These are phyloP conservation scores for Pseudomyrmex gracilis DNA, from an alignment of 1,140 invertebrate genomes.

Conservation along the genomic window DNA sequence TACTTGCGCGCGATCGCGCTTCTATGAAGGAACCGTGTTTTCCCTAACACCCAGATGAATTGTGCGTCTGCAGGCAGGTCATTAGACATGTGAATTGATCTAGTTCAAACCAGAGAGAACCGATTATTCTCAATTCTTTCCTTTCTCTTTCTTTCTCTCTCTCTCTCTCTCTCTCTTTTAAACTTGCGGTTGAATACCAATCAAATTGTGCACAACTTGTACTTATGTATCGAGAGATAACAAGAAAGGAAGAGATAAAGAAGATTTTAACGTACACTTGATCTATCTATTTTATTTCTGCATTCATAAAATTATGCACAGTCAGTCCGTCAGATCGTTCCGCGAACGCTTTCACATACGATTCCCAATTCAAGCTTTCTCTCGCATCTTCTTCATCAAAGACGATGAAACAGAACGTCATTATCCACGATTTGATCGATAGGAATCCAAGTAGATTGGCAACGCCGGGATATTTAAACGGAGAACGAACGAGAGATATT, in stretches of 20 bases:
- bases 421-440: constrained; percentile 34
- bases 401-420: constrained; percentile 20
- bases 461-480: neutral
- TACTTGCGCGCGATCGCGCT: constrained; percentile 47
- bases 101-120: constrained; percentile 37
- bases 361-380: constrained; percentile 54
- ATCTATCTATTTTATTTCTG: constrained; percentile 21
- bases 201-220: no score
- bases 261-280: neutral
- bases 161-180: constrained; percentile 25
- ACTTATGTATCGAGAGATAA: no score
- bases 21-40: constrained; percentile 64
- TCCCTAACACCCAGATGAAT: constrained; percentile 58
- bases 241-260: no score
- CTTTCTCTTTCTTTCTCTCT: constrained; percentile 27
- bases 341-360: constrained; percentile 50
- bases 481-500: constrained; percentile 33
- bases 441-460: constrained; percentile 44
- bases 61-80: constrained; percentile 20
- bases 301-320: constrained; percentile 44
- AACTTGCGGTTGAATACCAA: no score
- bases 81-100: constrained; percentile 65
- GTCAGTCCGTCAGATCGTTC: constrained; percentile 28
- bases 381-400: constrained; percentile 13
- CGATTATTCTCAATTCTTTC: constrained; percentile 51